Percentiles rank a stretch among this genome's conserved stretches.
Evolutionary conservation across 2,113 vertebrate species (phyloP).

Genomic region (Numida meleagris): DNA sequence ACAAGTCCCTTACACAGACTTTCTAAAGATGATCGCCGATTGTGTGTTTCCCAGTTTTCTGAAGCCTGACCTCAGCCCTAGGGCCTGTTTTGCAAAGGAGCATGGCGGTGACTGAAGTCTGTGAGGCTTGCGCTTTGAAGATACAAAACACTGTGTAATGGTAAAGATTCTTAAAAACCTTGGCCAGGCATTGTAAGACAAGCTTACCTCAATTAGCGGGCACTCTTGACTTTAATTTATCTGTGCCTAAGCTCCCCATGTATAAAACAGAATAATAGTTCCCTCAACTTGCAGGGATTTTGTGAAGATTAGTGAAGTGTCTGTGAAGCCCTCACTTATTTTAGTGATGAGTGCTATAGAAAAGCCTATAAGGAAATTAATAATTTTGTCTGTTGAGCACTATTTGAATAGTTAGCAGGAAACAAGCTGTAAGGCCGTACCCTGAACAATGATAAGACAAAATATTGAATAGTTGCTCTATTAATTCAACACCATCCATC

Average conservation of each 20-base stretch:
- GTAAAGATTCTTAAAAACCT: constrained; percentile 35
- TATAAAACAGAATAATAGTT: constrained; percentile 34
- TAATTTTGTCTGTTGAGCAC: constrained; percentile 65
- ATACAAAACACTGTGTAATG: background rate
- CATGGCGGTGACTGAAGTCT: constrained; percentile 19
- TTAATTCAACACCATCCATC: constrained; percentile 58
- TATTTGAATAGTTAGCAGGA: constrained; percentile 59
- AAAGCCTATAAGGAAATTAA: constrained; percentile 65
- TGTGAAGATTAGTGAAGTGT: constrained; percentile 57
- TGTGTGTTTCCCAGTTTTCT: constrained; percentile 8
- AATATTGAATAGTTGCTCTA: constrained; percentile 60
- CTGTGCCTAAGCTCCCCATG: constrained; percentile 2
- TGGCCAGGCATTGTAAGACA: constrained; percentile 26
- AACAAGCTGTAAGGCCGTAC: constrained; percentile 55
- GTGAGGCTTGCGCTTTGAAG: background rate
- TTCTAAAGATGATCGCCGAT: background rate
- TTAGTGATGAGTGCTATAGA: constrained; percentile 54
- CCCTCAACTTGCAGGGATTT: constrained; percentile 35
- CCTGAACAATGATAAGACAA: constrained; percentile 64
- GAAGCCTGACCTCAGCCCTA: background rate
- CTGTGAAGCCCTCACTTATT: constrained; percentile 53
- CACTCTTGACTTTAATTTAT: constrained; percentile 47
- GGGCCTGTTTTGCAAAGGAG: constrained; percentile 9
- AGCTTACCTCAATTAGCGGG: constrained; percentile 40
- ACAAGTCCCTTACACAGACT: background rate